Evolutionary conservation across 2,113 vertebrate genomes (phyloP), one percentile per base, ranked within the genome.

Genomic region (Rhinogobius similis): DNA sequence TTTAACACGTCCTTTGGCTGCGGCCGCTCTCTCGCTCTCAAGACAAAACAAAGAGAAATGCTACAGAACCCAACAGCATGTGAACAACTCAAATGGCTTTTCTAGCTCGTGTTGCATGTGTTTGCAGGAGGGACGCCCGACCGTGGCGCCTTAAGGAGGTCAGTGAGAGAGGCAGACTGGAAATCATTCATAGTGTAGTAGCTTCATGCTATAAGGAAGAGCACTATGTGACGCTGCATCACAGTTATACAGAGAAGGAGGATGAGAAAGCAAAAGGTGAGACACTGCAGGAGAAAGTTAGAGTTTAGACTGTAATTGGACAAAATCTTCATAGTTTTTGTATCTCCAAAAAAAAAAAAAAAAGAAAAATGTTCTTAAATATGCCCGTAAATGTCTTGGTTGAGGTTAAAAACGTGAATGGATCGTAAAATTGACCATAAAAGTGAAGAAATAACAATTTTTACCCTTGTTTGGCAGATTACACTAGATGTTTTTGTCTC

Each of bases 211-310:
- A 55, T 26, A 73, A 89, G 86, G 84, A 89, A 86, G 86, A 87
- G 81, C 82, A 74, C 82, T 74, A 82, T 50, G 74, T 88, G 85
- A 87, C 76, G 71, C 81, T 68, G 68, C 75, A 77, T 73, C 75
- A 82, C 86, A 90, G 91, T 91, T 91, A 93, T 64, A 56, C 3
- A 56, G 26, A 92, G 93, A 91, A 90, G 91, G 88, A 91, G 86
- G 90, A 87, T 85, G 81, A 84, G 82, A 86, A 39, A 66, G 12
- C 53, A 82, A 72, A 72, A 56, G 55, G 26, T 6, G 55, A 29
- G 26, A 29, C 55, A 29, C 55, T 29, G 5, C 26, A 18, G 55
- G 14, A 3, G 55, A 29, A 26, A 13, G 9, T 52, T 11, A 1
- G 50, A 12, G 23, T 52, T 14, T 26, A 16, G 23, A 3, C 11